These are phyloP conservation scores for Asarcornis scutulata DNA, from an alignment of 2,113 vertebrate genomes.

Conservation along the genomic window DNA sequence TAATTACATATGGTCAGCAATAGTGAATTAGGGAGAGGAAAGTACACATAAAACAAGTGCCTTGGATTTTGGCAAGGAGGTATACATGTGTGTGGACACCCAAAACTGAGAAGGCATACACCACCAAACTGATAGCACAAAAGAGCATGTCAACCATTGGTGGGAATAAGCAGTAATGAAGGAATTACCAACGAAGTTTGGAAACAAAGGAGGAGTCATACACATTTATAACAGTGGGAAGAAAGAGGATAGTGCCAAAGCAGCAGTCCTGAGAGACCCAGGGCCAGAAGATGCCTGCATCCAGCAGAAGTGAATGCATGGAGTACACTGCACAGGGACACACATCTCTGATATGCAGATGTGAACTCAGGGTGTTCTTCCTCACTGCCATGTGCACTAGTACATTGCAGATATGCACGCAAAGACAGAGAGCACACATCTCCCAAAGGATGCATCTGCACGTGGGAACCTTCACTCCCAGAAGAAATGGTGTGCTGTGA, in stretches of 20 bases:
- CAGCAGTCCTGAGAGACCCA: too few relatives aligned
- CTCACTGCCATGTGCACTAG: too few relatives aligned
- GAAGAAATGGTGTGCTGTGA: not conserved
- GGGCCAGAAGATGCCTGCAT: too few relatives aligned
- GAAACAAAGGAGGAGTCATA: not conserved
- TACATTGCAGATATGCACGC: not conserved
- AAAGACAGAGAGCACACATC: not conserved
- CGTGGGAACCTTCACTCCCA: not conserved
- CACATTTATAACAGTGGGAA: too few relatives aligned
- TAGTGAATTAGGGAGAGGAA: not conserved
- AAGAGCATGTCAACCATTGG: not conserved
- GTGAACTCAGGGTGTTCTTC: not conserved
- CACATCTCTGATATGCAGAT: too few relatives aligned
- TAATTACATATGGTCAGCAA: not conserved
- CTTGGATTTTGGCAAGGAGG: not conserved
- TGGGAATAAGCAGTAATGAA: not conserved
- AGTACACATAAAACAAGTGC: not conserved
- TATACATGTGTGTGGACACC: not conserved
- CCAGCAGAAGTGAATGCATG: too few relatives aligned
- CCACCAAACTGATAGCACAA: not conserved
- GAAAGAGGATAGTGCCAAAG: too few relatives aligned
- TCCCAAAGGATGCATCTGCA: not conserved
- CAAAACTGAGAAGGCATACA: not conserved
- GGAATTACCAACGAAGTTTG: not conserved
- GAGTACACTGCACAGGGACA: not conserved